Evolutionary conservation across 2,113 vertebrate genomes (phyloP), one percentile per base, ranked within the genome.

Genomic region (Phocoena phocoena): DNA sequence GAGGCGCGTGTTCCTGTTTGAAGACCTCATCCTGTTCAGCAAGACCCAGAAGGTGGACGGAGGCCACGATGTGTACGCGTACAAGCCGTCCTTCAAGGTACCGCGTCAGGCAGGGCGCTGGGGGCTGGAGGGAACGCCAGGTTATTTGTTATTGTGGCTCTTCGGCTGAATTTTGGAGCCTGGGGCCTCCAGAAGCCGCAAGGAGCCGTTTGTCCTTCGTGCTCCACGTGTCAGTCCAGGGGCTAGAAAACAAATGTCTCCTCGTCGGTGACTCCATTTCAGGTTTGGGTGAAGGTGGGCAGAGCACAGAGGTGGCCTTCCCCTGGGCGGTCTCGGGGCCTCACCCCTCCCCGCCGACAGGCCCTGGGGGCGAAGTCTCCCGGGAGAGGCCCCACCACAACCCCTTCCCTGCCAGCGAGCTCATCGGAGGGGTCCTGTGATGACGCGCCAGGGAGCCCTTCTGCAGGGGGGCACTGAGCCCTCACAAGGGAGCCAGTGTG

Each of bases 21-120:
- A 99, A 92, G 99, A 99, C 88, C 99, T 99, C 93, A 99, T 99
- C 97, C 99, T 99, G 81, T 99, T 99, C 96, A 99, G 99, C 97
- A 99, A 99, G 98, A 99, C 99, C 86, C 99, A 98, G 97, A 99
- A 99, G 97, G 98, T 99, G 2, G 99, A 99, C 47, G 98, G 99
- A 33, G 98, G 99, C 96, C 98, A 98, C 18, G 99, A 99, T 96
- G 97, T 99, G 97, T 99, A 99, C 97, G 98, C 99, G 96, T 99
- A 99, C 97, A 99, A 99, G 96, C 99, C 99, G 80, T 99, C 99
- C 83, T 99, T 98, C 96, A 99, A 99, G 98, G 99, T 99, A 98
- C 41, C 18, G 0, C 1, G 0, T n/a, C 53, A 3, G 63, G 63
- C 76, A 58, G 5, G 5, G 86, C 6, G 18, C 53, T 33, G n/a